phyloP scores from a whole-genome alignment of 1,140 invertebrate genomes.

The Caligus rogercresseyi region DNA sequence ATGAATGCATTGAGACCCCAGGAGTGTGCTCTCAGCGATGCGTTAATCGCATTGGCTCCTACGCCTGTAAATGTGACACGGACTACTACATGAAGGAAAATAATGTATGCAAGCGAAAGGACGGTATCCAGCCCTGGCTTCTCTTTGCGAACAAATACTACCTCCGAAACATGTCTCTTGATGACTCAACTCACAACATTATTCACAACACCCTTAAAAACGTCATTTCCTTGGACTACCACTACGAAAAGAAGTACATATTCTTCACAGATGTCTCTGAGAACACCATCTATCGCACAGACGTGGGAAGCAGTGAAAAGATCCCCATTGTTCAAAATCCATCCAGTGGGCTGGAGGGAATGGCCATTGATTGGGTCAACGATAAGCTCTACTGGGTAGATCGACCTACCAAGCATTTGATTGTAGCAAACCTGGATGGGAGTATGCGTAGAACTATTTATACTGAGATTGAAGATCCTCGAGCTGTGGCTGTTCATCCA shows the following conservation, averaged over 20 bases:
- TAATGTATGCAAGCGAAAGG: conserved; percentile 78
- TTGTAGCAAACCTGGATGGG: conserved; percentile 76
- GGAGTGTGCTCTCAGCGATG: conserved; percentile 86
- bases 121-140: conserved; percentile 60
- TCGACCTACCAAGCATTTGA: conserved; percentile 75
- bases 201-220: conserved; percentile 89
- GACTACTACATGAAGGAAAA: conserved; percentile 66
- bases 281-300: conserved; percentile 58
- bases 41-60: conserved; percentile 83
- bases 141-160: conserved; percentile 98
- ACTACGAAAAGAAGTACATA: conserved; percentile 57
- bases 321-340: conserved; percentile 80
- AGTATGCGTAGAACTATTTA: conserved; percentile 71
- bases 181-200: conserved; percentile 63
- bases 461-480: conserved; percentile 63
- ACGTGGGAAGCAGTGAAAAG: conserved; percentile 34
- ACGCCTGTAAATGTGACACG: conserved; percentile 88
- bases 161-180: conserved; percentile 78
- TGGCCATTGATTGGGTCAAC: conserved; percentile 89
- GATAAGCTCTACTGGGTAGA: conserved; percentile 96
- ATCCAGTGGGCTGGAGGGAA: conserved; percentile 83
- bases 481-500: conserved; percentile 85
- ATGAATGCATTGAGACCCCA: conserved; percentile 77
- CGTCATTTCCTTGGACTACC: conserved; percentile 87
- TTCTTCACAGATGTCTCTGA: conserved; percentile 90